Percentiles rank a stretch among this genome's conserved stretches.
Conservation (phyloP, 2,888 invertebrate genomes). For the Eupithecia inturbata region DNA sequence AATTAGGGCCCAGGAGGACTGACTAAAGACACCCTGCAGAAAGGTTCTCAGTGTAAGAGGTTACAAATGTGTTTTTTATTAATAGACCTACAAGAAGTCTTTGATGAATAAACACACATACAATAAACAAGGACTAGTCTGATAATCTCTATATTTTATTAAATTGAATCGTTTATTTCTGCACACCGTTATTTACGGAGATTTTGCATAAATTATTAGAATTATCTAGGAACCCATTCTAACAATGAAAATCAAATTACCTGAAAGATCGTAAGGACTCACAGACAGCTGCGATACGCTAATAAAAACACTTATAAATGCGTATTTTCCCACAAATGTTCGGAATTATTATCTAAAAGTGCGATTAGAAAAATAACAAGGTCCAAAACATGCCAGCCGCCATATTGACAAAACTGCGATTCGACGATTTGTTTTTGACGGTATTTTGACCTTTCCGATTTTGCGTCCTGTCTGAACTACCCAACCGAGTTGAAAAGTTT, state of each 20-base stretch:
- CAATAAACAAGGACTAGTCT: background rate
- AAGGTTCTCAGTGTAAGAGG: background rate
- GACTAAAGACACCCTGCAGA: background rate
- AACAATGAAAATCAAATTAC: conserved; percentile 40
- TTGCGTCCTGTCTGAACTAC: conserved; percentile 74
- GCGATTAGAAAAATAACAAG: conserved; percentile 56
- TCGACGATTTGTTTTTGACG: conserved; percentile 81
- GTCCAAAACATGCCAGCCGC: conserved; percentile 67
- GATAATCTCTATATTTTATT: background rate
- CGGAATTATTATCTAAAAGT: conserved; percentile 28
- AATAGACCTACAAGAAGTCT: background rate
- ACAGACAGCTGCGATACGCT: conserved; percentile 28
- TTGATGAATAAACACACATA: background rate
- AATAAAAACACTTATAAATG: conserved; percentile 37
- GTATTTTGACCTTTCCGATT: conserved; percentile 78
- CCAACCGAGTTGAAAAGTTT: conserved; percentile 64
- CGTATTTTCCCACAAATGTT: conserved; percentile 37
- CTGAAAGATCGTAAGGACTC: conserved; percentile 48
- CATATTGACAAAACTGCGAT: conserved; percentile 73
- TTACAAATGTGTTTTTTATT: background rate
- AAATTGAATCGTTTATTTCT: background rate
- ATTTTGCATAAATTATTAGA: conserved; percentile 50
- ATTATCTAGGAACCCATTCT: conserved; percentile 24
- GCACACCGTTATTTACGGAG: conserved; percentile 39
- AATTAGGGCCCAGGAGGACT: background rate